phyloP scores from a whole-genome alignment of 2,113 vertebrate species.

The Brachyhypopomus occidentalis region DNA sequence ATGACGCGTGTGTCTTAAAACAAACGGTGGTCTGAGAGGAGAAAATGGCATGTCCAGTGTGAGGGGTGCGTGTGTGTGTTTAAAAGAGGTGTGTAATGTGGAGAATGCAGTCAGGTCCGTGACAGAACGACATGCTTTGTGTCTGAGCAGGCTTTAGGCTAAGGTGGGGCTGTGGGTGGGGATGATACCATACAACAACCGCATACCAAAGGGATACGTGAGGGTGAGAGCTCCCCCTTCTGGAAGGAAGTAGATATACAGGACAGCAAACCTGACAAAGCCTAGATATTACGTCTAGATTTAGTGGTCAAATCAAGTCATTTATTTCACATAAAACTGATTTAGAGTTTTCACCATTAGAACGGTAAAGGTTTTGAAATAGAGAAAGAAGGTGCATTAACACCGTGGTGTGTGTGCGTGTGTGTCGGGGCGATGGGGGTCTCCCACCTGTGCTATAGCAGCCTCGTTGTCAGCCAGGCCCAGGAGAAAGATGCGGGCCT shows the following conservation, averaged over 20 bases:
- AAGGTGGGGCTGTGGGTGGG: slow-evolving; percentile 46
- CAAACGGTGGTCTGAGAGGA: no score
- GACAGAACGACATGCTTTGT: slow-evolving; percentile 64
- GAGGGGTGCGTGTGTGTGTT: slow-evolving; percentile 6
- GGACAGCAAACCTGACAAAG: not conserved
- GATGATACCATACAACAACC: not conserved
- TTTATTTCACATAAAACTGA: no score
- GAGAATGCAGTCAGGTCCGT: slow-evolving; percentile 59
- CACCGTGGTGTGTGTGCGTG: no score
- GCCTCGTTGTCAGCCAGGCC: slow-evolving; percentile 93
- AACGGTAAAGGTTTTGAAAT: no score
- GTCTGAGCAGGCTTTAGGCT: slow-evolving; percentile 52
- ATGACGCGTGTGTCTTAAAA: no score
- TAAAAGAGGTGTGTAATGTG: slow-evolving; percentile 28
- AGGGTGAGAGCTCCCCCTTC: slow-evolving; percentile 47
- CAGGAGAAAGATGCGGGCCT: slow-evolving; percentile 92
- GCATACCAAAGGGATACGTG: not conserved
- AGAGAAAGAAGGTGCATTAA: no score
- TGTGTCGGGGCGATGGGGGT: not conserved
- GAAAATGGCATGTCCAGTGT: no score
- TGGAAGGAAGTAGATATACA: slow-evolving; percentile 27
- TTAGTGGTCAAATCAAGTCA: no score
- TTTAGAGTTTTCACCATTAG: no score
- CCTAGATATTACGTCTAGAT: no score
- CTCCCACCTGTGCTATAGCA: slow-evolving; percentile 87